These are phyloP conservation scores for Otis tarda DNA, from an alignment of 2,113 vertebrate genomes.

Conservation along the genomic window DNA sequence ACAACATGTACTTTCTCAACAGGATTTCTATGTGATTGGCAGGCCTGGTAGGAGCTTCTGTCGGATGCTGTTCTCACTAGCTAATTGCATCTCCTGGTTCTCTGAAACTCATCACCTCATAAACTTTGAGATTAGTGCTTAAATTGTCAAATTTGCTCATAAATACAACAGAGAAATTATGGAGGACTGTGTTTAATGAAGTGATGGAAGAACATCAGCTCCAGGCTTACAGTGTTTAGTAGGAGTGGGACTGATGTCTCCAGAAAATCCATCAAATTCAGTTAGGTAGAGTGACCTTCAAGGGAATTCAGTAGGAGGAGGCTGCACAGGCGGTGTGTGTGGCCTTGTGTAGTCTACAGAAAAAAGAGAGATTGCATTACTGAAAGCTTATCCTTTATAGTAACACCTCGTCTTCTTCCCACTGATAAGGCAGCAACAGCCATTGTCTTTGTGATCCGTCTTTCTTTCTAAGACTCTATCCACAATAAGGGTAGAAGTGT, in stretches of 20 bases:
- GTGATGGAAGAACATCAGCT: neutral
- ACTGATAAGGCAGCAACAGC: neutral
- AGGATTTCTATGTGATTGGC: neutral
- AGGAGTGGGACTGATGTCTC: neutral
- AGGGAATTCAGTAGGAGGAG: neutral
- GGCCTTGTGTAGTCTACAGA: neutral
- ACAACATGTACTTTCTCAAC: neutral
- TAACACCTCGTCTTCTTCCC: neutral
- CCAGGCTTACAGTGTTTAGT: neutral
- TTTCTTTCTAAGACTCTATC: neutral
- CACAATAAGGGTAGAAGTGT: neutral
- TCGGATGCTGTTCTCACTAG: neutral
- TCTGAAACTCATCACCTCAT: neutral
- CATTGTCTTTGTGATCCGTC: neutral
- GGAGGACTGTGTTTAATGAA: neutral
- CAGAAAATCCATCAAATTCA: neutral
- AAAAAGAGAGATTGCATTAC: neutral
- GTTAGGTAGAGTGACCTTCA: neutral
- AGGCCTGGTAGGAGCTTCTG: neutral
- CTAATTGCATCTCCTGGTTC: constrained; percentile 2
- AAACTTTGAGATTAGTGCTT: neutral
- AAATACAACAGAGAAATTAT: neutral
- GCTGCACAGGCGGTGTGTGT: neutral
- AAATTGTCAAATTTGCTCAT: neutral
- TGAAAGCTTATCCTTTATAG: neutral